Evolutionary conservation across 2,888 invertebrate genomes (phyloP).

Genomic region (Xylota sylvarum): DNA sequence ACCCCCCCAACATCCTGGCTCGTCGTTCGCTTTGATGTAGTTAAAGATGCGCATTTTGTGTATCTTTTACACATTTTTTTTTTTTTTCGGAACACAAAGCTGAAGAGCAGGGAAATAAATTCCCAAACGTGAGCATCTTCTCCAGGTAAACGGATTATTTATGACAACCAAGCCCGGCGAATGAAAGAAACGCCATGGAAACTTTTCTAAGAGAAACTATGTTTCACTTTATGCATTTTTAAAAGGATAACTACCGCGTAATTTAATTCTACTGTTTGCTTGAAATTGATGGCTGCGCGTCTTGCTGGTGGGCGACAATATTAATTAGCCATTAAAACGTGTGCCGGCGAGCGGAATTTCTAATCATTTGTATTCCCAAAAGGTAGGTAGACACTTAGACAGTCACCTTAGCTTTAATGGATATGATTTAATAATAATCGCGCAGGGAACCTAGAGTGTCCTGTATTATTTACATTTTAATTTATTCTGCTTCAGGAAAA

Average conservation of each 20-base stretch:
- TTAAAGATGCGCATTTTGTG: conserved; percentile 47
- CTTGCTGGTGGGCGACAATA: conserved; percentile 45
- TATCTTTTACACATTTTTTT: conserved; percentile 35
- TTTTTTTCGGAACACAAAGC: conserved; percentile 7
- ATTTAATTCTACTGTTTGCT: conserved; percentile 50
- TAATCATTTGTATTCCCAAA: conserved; percentile 53
- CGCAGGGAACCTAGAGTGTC: background rate
- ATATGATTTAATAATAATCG: conserved; percentile 65
- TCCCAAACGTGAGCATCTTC: conserved; percentile 57
- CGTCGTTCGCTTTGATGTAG: conserved; percentile 23
- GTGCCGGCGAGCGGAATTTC: conserved; percentile 35
- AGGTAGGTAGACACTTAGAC: background rate
- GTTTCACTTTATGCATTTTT: conserved; percentile 57
- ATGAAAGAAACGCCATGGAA: conserved; percentile 30
- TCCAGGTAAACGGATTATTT: conserved; percentile 56
- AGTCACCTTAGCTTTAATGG: conserved; percentile 29
- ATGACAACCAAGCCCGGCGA: conserved; percentile 43
- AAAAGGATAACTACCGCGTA: conserved; percentile 53
- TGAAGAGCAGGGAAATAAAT: conserved; percentile 34
- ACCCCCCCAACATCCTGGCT: background rate
- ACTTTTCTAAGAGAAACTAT: conserved; percentile 47
- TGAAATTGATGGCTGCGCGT: conserved; percentile 30
- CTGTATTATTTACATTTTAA: conserved; percentile 25
- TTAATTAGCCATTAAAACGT: conserved; percentile 71
- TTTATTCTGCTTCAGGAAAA: conserved; percentile 50